These are phyloP conservation scores for Ailurus styani DNA, from an alignment of 2,113 vertebrate species.

Conservation along the genomic window DNA sequence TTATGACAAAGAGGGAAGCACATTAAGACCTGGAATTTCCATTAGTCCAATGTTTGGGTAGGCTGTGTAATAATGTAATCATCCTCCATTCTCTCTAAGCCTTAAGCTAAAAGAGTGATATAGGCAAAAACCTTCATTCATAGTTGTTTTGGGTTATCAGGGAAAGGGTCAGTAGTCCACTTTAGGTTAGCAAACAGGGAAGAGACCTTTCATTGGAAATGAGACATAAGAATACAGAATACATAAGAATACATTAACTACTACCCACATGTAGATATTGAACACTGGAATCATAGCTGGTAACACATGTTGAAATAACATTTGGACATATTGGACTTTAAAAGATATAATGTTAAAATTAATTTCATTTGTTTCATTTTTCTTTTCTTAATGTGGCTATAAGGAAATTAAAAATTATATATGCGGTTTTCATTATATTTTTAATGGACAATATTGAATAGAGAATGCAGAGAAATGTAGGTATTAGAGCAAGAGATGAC, in stretches of 20 bases:
- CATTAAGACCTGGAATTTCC: background rate
- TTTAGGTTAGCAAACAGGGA: background rate
- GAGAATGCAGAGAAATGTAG: background rate
- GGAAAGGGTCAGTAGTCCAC: background rate
- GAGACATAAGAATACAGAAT: background rate
- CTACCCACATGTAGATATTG: background rate
- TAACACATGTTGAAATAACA: background rate
- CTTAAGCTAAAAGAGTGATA: background rate
- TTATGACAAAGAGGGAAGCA: background rate
- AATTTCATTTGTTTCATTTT: background rate
- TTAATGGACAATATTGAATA: background rate
- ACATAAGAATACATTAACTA: background rate
- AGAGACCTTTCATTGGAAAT: background rate
- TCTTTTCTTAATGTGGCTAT: background rate
- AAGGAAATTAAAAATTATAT: slow-evolving; percentile 22
- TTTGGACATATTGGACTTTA: background rate
- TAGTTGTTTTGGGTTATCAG: background rate
- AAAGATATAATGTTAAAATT: background rate
- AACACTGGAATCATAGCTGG: background rate
- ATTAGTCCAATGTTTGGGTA: background rate
- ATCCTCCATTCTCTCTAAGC: background rate
- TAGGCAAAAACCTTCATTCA: background rate
- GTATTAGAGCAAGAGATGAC: background rate
- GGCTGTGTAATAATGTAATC: background rate
- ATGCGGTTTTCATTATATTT: background rate